Conservation (phyloP, 2,888 invertebrate species). For the Drosophila rubida region DNA sequence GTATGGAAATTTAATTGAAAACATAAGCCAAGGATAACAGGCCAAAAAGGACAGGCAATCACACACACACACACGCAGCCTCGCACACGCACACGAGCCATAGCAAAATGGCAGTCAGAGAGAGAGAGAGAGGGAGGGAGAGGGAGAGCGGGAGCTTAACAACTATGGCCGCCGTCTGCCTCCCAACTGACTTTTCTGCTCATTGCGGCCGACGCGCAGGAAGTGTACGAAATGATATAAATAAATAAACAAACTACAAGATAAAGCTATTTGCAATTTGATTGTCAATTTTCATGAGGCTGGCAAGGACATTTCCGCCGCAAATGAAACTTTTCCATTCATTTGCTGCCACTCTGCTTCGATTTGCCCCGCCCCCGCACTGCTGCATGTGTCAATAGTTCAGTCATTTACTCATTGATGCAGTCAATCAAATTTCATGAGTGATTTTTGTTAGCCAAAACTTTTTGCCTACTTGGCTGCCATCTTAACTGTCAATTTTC, state of each 20-base stretch:
- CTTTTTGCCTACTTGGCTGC: slow-evolving; percentile 41
- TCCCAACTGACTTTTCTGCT: slow-evolving; percentile 47
- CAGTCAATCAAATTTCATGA: slow-evolving; percentile 80
- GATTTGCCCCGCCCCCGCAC: background rate
- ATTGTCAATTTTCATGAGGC: slow-evolving; percentile 80
- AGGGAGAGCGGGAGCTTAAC: slow-evolving; percentile 47
- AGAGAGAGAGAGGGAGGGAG: background rate
- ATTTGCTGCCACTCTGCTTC: slow-evolving; percentile 6
- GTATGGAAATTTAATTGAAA: slow-evolving; percentile 84
- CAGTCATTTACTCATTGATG: slow-evolving; percentile 70
- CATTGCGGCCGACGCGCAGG: slow-evolving; percentile 66
- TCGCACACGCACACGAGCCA: slow-evolving; percentile 38
- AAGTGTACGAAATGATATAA: slow-evolving; percentile 80
- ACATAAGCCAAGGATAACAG: slow-evolving; percentile 83
- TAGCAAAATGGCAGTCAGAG: slow-evolving; percentile 55
- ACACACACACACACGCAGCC: slow-evolving; percentile 42
- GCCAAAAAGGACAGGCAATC: slow-evolving; percentile 70
- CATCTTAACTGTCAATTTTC: slow-evolving; percentile 67
- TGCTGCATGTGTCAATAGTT: slow-evolving; percentile 63
- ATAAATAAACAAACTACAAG: slow-evolving; percentile 82
- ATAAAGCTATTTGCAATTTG: slow-evolving; percentile 82
- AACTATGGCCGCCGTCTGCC: slow-evolving; percentile 55
- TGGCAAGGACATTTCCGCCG: slow-evolving; percentile 66
- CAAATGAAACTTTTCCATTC: slow-evolving; percentile 59
- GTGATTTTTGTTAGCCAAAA: slow-evolving; percentile 68